A percentile compares a stretch with the other conserved stretches of the same genome.
phyloP scores from a whole-genome alignment of 2,797 vertebrate genomes.

The Anguilla marmorata region DNA sequence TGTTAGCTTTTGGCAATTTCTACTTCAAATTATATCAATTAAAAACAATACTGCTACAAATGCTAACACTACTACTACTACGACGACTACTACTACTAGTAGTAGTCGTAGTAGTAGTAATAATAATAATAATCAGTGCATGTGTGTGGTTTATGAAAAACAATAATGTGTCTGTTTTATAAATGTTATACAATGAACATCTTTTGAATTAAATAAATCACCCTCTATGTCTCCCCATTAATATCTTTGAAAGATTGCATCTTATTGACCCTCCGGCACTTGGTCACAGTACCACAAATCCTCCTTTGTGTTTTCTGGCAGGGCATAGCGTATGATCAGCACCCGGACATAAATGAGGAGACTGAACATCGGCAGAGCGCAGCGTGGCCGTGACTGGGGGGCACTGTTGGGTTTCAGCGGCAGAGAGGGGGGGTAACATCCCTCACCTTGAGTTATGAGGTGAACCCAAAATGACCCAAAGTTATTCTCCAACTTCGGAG shows the following conservation, averaged over 20 bases:
- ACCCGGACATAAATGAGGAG: conserved; percentile 53
- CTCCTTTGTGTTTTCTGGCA: conserved; percentile 66
- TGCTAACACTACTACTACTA: not conserved
- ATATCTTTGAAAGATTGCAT: conserved; percentile 54
- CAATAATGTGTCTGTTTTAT: not conserved
- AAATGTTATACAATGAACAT: not conserved
- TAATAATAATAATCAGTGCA: not conserved
- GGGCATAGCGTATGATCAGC: conserved; percentile 56
- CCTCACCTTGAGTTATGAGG: conserved; percentile 66
- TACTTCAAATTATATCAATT: not conserved
- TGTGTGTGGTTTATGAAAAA: not conserved
- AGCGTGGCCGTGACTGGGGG: conserved; percentile 62
- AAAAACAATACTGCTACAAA: not conserved
- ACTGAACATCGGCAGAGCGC: conserved; percentile 61
- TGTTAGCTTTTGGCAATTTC: too few species aligned
- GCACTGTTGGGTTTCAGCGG: conserved; percentile 52
- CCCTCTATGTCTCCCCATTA: conserved; percentile 62
- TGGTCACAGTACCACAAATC: conserved; percentile 62
- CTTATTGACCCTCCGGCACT: conserved; percentile 59
- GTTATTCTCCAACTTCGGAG: conserved; percentile 48
- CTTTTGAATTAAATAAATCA: conserved; percentile 32
- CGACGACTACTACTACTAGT: not conserved
- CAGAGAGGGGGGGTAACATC: conserved; percentile 45
- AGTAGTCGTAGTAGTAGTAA: not conserved
- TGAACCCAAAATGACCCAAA: conserved; percentile 42